Evolutionary conservation across 2,113 vertebrate genomes (phyloP).

Genomic region (Syrmaticus mikado): DNA sequence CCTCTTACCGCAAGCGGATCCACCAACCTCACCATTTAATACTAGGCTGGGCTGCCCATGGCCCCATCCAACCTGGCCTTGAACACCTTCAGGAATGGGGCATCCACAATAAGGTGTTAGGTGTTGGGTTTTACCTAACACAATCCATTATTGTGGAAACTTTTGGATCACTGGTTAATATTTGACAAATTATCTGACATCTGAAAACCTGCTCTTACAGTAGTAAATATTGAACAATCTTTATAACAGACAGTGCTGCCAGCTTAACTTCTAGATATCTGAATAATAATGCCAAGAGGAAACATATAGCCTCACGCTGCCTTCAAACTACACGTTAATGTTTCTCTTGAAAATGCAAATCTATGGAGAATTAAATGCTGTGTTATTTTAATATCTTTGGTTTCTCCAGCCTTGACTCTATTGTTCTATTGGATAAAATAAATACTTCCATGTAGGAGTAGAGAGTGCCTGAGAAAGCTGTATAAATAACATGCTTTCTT

Average conservation of each 20-base stretch:
- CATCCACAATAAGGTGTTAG: no score
- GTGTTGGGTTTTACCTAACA: background rate
- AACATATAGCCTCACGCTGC: background rate
- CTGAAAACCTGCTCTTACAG: background rate
- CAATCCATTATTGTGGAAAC: background rate
- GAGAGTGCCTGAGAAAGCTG: conserved; percentile 30
- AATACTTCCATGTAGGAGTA: conserved; percentile 40
- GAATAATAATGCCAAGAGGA: conserved; percentile 13
- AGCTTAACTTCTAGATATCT: background rate
- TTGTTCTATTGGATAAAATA: conserved; percentile 63
- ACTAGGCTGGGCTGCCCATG: no score
- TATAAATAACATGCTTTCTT: conserved; percentile 49
- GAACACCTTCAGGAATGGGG: no score
- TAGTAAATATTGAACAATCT: background rate
- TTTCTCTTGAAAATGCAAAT: conserved; percentile 47
- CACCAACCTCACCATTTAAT: no score
- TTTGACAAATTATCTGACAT: background rate
- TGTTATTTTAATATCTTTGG: conserved; percentile 30
- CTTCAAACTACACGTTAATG: background rate
- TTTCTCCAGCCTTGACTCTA: conserved; percentile 54
- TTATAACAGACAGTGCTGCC: background rate
- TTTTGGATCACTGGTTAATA: background rate
- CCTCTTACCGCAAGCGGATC: no score
- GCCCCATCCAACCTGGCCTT: no score
- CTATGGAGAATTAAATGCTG: conserved; percentile 6